Conservation (phyloP, 1,140 invertebrate species). For the Cyclargus thomasi region DNA sequence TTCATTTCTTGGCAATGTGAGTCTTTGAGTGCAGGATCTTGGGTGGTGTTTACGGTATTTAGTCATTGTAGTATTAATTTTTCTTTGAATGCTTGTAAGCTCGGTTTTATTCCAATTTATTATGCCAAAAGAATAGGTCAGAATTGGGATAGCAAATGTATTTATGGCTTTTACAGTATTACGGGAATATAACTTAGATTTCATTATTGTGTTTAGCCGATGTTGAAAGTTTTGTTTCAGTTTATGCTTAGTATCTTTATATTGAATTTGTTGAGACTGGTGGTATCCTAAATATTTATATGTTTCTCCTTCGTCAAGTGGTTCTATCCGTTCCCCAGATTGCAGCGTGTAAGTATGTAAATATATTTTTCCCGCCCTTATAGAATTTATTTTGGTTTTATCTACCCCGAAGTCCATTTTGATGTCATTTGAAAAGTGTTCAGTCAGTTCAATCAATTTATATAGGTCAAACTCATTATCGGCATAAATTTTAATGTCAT, state of each 20-base stretch:
- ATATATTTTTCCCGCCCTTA: not conserved
- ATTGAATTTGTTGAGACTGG: not conserved
- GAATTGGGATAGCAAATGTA: too few species aligned
- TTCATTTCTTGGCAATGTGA: too few species aligned
- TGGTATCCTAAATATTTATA: conserved; percentile 11
- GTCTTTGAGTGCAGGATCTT: too few species aligned
- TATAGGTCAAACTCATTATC: conserved; percentile 11
- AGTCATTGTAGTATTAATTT: too few species aligned
- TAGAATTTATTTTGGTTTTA: conserved; percentile 4
- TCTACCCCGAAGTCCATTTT: conserved; percentile 15
- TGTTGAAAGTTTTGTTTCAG: not conserved
- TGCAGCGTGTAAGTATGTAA: not conserved
- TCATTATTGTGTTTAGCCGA: not conserved
- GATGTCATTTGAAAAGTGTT: conserved; percentile 23
- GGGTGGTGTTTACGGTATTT: too few species aligned
- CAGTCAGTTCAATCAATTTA: conserved; percentile 3
- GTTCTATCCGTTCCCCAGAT: not conserved
- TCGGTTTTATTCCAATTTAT: too few species aligned
- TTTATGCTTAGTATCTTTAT: not conserved
- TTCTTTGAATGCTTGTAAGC: too few species aligned
- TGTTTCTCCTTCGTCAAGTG: not conserved
- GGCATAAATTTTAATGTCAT: conserved; percentile 23
- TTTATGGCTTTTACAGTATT: not conserved
- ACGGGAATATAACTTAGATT: not conserved
- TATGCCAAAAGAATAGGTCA: too few species aligned